Percentiles rank a stretch among this genome's conserved stretches.
These are phyloP conservation scores for Strix aluco DNA, from an alignment of 2,113 vertebrate species.

Conservation along the genomic window DNA sequence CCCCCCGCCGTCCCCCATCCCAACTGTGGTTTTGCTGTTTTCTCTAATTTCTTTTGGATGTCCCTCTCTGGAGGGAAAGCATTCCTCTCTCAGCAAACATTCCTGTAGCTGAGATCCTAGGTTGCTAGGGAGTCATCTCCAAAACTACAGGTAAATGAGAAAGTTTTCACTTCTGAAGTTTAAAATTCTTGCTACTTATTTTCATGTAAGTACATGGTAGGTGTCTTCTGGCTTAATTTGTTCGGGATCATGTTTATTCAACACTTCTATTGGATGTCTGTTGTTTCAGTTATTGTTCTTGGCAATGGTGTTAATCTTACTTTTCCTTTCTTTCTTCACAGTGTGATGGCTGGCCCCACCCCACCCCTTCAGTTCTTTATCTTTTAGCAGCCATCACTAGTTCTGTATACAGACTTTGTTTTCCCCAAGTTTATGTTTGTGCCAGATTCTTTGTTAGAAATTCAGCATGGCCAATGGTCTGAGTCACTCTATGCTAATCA, in stretches of 20 bases:
- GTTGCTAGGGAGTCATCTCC: background rate
- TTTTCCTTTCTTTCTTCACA: background rate
- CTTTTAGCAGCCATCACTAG: background rate
- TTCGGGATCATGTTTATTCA: background rate
- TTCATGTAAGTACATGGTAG: background rate
- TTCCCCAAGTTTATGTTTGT: background rate
- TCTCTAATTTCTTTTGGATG: background rate
- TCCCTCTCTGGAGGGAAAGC: background rate
- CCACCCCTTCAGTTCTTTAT: background rate
- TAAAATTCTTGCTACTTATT: background rate
- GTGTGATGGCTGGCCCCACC: no score
- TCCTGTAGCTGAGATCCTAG: background rate
- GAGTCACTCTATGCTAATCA: constrained; percentile 21
- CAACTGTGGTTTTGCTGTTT: background rate
- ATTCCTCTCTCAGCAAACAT: background rate
- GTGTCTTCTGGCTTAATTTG: background rate
- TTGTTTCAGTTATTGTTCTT: background rate
- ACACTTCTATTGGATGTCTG: fast-evolving
- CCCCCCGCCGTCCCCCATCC: no score
- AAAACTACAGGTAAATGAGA: background rate
- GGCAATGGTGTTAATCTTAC: background rate
- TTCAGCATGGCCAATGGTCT: background rate
- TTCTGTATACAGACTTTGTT: background rate
- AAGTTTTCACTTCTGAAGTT: background rate
- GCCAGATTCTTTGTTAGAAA: background rate